Percentiles rank a stretch among this genome's conserved stretches.
Evolutionary conservation across 1,140 invertebrate species (phyloP).

Genomic region (Drosophila oshimai): DNA sequence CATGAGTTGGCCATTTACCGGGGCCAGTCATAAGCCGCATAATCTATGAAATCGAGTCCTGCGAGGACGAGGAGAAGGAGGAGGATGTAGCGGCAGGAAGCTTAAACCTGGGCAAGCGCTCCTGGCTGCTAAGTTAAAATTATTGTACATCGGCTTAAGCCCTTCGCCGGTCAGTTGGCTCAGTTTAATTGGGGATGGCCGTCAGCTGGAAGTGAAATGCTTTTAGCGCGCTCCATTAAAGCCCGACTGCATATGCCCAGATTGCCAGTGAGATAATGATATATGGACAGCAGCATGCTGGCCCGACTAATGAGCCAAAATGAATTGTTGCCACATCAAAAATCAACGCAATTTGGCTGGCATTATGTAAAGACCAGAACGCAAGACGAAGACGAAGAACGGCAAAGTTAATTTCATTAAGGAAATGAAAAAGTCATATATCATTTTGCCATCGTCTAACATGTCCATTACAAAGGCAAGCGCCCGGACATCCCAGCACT

Average conservation of each 20-base stretch:
- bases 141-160: conserved; percentile 57
- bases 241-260: conserved; percentile 43
- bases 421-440: conserved; percentile 81
- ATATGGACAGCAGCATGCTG: conserved; percentile 69
- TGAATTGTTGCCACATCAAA: conserved; percentile 79
- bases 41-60: conserved; percentile 53
- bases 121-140: conserved; percentile 50
- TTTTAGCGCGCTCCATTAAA: conserved; percentile 53
- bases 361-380: conserved; percentile 68
- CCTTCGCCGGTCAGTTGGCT: conserved; percentile 27
- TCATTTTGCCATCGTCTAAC: conserved; percentile 78
- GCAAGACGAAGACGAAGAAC: background rate
- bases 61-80: background rate
- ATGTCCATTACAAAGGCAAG: conserved; percentile 70
- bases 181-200: conserved; percentile 30
- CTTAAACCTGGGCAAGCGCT: conserved; percentile 38
- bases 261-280: conserved; percentile 62
- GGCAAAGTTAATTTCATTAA: conserved; percentile 79
- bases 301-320: conserved; percentile 74
- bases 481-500: conserved; percentile 17
- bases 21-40: conserved; percentile 51
- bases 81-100: background rate
- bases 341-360: conserved; percentile 77
- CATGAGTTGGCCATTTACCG: conserved; percentile 52
- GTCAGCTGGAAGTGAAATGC: conserved; percentile 31